These are phyloP conservation scores for Tautogolabrus adspersus DNA, from an alignment of 2,113 vertebrate species.

Conservation along the genomic window DNA sequence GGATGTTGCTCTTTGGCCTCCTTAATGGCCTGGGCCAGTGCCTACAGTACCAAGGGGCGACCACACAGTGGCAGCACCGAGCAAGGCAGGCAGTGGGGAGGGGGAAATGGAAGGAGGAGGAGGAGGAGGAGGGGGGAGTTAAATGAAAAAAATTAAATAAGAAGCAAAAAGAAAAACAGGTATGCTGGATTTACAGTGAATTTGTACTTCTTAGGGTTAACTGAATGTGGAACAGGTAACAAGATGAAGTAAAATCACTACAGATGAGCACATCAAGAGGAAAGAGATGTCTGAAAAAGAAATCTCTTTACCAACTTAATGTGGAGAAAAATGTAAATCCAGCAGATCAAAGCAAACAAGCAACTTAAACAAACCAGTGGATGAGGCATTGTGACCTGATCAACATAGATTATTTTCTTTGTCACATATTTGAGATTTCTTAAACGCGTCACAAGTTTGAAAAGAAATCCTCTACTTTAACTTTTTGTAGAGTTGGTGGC, in stretches of 20 bases:
- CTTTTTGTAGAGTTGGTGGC: background rate
- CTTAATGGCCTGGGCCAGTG: constrained; percentile 98
- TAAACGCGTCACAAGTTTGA: background rate
- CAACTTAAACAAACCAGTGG: constrained; percentile 55
- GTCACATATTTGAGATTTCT: background rate
- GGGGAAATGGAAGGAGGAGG: constrained; percentile 5
- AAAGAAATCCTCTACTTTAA: background rate
- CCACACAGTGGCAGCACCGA: constrained; percentile 67
- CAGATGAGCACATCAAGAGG: constrained; percentile 4
- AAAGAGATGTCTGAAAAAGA: constrained; percentile 4
- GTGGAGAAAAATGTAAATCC: constrained; percentile 56
- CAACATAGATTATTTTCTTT: background rate
- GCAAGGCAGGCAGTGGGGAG: constrained; percentile 60
- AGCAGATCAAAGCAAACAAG: constrained; percentile 45
- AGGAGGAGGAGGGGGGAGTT: constrained; percentile 36
- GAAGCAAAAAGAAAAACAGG: constrained; percentile 67
- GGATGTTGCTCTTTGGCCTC: constrained; percentile 99
- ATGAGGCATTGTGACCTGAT: constrained; percentile 11
- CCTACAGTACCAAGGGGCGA: constrained; percentile 81
- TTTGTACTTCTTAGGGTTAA: constrained; percentile 29
- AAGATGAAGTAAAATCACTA: constrained; percentile 42
- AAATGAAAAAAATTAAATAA: constrained; percentile 62
- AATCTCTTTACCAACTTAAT: constrained; percentile 4
- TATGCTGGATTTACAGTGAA: constrained; percentile 57
- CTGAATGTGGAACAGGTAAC: background rate